Percentiles rank a stretch among this genome's conserved stretches.
Evolutionary conservation across 2,888 invertebrate species (phyloP).

Genomic region (Aromia moschata): DNA sequence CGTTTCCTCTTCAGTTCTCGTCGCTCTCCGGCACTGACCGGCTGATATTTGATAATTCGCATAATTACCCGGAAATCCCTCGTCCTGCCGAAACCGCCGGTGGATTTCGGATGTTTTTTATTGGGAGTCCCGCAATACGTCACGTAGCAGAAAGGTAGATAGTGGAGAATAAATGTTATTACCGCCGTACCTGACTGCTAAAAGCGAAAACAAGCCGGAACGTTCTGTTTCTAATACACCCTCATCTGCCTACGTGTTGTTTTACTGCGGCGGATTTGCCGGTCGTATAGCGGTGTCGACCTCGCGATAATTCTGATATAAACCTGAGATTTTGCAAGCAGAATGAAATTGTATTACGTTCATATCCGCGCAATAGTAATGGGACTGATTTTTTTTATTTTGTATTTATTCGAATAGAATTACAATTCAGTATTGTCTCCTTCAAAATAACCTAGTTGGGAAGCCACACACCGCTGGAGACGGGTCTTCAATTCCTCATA

Average conservation of each 20-base stretch:
- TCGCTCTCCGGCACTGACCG: too few species aligned
- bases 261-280: slow-evolving; percentile 33
- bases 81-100: background rate
- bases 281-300: slow-evolving; percentile 15
- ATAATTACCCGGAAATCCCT: background rate
- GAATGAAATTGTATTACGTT: too few species aligned
- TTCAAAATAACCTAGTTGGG: too few species aligned
- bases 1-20: too few species aligned
- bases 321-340: too few species aligned
- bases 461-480: too few species aligned
- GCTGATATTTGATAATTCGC: too few species aligned
- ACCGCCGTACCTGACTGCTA: slow-evolving; percentile 53
- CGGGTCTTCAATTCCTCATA: too few species aligned
- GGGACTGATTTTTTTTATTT: too few species aligned
- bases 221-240: slow-evolving; percentile 38
- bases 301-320: slow-evolving; percentile 16
- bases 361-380: too few species aligned
- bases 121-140: slow-evolving; percentile 54
- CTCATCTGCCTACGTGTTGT: slow-evolving; percentile 39
- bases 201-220: slow-evolving; percentile 28
- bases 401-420: too few species aligned
- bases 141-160: slow-evolving; percentile 55
- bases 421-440: too few species aligned
- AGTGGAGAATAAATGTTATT: slow-evolving; percentile 56
- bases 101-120: slow-evolving; percentile 17